Evolutionary conservation across 2,888 invertebrate species (phyloP), one percentile per base, ranked within the genome.

Genomic region (Apamea epomidion): DNA sequence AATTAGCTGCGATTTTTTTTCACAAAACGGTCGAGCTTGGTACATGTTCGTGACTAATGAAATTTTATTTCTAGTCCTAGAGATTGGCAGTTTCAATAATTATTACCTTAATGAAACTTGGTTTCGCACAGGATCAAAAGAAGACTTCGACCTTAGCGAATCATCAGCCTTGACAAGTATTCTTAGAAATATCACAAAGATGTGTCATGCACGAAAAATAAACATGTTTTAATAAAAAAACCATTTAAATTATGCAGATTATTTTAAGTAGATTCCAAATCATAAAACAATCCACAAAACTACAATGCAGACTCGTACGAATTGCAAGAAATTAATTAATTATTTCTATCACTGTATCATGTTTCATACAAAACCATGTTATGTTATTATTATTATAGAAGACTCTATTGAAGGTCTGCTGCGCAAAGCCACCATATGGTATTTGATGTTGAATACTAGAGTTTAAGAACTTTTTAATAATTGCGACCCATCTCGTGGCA

Each of bases 131-230:
- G 72, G 86, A 77, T 88, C 67, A 85, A 25, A 69, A 14, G 25
- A 73, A 85, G 58, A 73, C 74, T 77, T 85, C 76, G 75, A 81
- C 85, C 82, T 85, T n/a, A 71, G 74, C 54, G 68, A 72, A 84
- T 37, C n/a, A 76, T 29, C 70, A 84, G 29, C 85, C 84, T 87
- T 84, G 84, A 65, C 37, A 60, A 37, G 80, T 84, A 87, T 88
- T 84, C 85, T 81, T 81, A 79, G 70, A 65, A 74, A 74, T 80
- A 75, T 58, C 42, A 54, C 14, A 71, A 29, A 48, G 84, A 80
- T 80, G 82, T 81, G 85, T 86, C 83, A 83, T 54, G 32, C 2
- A 16, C 29, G 7, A 71, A 60, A 83, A 82, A 76, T 83, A 62
- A 84, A 32, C n/a, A 48, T 74, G 58, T 29, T 80, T 58, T 25